Evolutionary conservation across 2,797 vertebrate genomes (phyloP), one percentile per base, ranked within the genome.

Genomic region (Eulemur albifrons): DNA sequence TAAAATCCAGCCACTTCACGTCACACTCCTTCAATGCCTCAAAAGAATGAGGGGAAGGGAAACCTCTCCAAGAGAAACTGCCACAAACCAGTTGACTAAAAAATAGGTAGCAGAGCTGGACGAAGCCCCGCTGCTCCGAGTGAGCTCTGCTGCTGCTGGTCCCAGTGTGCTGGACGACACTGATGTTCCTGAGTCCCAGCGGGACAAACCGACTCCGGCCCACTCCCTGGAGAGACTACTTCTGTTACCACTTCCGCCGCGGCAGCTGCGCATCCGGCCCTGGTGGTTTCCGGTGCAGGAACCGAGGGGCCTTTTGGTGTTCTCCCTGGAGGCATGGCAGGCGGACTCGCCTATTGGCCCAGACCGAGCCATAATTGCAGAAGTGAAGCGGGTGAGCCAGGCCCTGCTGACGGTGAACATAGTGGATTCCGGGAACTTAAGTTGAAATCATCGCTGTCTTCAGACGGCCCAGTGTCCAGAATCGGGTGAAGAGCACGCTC

Each of bases 241-340:
- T 25, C 13, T 5, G 30, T 11, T 2, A 1, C 88, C 70, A 0
- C 43, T n/a, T 15, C 32, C 21, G 0, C 40, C 32, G 0, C 92
- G 40, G 0, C 59, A 52, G 35, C 3, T 92, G 79, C 73, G 40
- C 15, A 2, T 21, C 5, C 79, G 86, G 54, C 97, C 90, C 0
- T 93, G 96, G 97, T 96, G 97, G 95, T 95, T 96, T 65, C 96
- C 94, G 0, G 69, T 5, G n/a, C 73, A 89, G 69, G 97, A 96
- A 4, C 83, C 95, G 48, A 73, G 38, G 2, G 27, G 86, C 35
- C 94, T 87, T 0, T 2, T 67, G 30, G 87, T 92, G 75, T 70
- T 95, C 45, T 65, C 83, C 70, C 17, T 95, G 50, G 94, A 97
- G n/a, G 30, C 75, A 0, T 70, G 92, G 70, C 15, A 96, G 76